Evolutionary conservation across 2,888 invertebrate species (phyloP).

Genomic region (Drosophila cyrtoloma): DNA sequence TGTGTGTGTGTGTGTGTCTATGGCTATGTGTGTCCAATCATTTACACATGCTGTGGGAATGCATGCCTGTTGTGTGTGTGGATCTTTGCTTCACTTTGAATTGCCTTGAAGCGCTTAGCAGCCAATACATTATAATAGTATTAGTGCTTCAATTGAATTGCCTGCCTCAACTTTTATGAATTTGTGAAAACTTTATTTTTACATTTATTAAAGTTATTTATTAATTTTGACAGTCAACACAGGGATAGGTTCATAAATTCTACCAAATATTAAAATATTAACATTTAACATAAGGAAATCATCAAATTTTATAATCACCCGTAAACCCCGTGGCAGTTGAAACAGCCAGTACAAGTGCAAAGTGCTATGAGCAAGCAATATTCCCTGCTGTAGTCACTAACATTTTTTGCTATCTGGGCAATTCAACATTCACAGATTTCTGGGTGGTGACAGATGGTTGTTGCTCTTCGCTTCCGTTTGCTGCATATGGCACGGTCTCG

Average conservation of each 20-base stretch:
- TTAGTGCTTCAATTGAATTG: neutral
- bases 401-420: neutral
- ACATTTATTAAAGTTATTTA: neutral
- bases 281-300: neutral
- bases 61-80: neutral
- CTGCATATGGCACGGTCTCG: no score
- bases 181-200: no score
- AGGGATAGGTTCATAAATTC: neutral
- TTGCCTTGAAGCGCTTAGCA: neutral
- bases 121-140: neutral
- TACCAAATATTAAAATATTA: neutral
- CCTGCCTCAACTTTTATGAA: neutral
- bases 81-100: neutral
- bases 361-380: neutral
- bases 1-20: no score
- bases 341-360: neutral
- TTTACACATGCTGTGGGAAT: no score
- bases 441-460: no score
- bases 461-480: no score
- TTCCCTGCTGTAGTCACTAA: neutral
- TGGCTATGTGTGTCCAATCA: no score
- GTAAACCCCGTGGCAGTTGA: neutral
- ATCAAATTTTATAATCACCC: neutral
- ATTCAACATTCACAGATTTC: neutral
- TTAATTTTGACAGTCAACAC: neutral